Base-by-base conservation (phyloP, 1,140 invertebrate genomes). In the Mylabris phalerata region DNA sequence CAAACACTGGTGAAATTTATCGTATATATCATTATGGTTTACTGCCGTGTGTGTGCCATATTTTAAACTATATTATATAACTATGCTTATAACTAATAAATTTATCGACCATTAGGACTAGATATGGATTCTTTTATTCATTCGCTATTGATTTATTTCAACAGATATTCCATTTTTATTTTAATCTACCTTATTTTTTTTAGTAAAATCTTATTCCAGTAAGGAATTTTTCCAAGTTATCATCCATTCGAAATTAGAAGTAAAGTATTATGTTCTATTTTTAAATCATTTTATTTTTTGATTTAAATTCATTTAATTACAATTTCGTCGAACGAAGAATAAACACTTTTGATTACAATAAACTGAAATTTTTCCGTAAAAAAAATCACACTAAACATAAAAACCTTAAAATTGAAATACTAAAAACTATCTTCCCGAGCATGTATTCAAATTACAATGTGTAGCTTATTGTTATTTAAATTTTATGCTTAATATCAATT, bases 31-130 rank as follows among this genome's bases (percentile, higher is more conserved):
- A 50, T 43, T 49, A 48, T 54, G 54, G 44, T 63, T 51, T 62
- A 58, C 67, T 69, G 65, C 67, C 67, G 67, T 69, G 67, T 69
- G 67, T 68, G 66, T 69, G 55, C 60, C 50, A 63, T 66, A 62
- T 67, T 67, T 64, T 62, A 65, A 67, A 67, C 49, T 61, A 66
- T 48, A 50, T 64, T 47, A 65, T 57, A 59, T 62, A 68, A 66
- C 59, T 64, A 60, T 65, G 64, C 63, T 65, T 48, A 61, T 65
- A 68, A 62, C 55, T 68, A 64, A 66, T 54, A 43, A 55, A 67
- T 45, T 63, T 52, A 62, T 60, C 58, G 43, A 58, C 32, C 32
- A 32, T 32, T 32, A 32, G 32, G 44, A 59, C 54, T 60, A 64
- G 59, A 57, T 55, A 40, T 52, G 58, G 40, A 49, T 61, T 32